Percentiles rank a stretch among this genome's conserved stretches.
Conservation (phyloP, 2,113 vertebrate species). For the Nerophis ophidion region DNA sequence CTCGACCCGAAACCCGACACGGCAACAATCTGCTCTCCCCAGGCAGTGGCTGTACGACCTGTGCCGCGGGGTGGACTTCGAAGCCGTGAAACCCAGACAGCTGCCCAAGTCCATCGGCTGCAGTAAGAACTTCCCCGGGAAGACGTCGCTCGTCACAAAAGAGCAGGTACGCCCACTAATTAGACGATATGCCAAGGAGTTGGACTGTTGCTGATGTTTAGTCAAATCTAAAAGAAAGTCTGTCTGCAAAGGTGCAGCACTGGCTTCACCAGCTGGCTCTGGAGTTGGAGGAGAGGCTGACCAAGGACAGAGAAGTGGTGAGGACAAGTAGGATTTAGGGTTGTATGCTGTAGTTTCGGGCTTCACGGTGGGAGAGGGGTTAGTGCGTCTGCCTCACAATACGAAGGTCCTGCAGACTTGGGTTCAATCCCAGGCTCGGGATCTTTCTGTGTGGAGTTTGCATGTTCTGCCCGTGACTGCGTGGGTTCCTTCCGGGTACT, state of each 20-base stretch:
- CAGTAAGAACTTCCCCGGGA: conserved; percentile 92
- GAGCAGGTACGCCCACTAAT: conserved; percentile 73
- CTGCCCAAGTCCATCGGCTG: conserved; percentile 91
- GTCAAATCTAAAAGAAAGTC: no score
- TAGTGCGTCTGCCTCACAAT: no score
- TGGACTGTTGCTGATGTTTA: not conserved
- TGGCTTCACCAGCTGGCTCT: conserved; percentile 91
- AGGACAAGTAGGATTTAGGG: conserved; percentile 34
- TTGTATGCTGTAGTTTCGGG: no score
- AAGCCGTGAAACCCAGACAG: conserved; percentile 87
- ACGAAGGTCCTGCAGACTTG: no score
- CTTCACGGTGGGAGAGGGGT: no score
- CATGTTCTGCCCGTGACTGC: no score
- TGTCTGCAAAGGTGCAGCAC: conserved; percentile 78
- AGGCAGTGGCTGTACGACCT: conserved; percentile 88
- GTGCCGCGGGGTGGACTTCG: conserved; percentile 91
- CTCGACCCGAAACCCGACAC: no score
- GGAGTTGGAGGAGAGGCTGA: conserved; percentile 89
- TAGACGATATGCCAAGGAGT: not conserved
- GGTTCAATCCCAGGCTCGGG: no score
- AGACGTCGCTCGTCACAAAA: conserved; percentile 75
- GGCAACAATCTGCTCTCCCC: conserved; percentile 27
- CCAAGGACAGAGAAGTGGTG: conserved; percentile 85
- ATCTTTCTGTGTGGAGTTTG: no score
- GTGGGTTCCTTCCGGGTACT: no score